Evolutionary conservation across 2,888 invertebrate genomes (phyloP).

Genomic region (Stenoptilia bipunctidactyla): DNA sequence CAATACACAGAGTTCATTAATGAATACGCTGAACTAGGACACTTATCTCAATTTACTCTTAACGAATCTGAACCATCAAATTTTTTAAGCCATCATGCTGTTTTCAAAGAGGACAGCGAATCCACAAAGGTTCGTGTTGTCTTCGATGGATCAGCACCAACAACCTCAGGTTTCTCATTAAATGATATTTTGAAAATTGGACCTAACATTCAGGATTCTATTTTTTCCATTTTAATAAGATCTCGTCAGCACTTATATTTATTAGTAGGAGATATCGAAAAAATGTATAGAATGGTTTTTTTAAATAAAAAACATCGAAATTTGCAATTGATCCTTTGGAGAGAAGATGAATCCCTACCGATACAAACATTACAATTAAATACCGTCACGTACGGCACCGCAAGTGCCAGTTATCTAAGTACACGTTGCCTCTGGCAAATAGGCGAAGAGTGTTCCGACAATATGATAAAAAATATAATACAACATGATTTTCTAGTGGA

Average conservation of each 20-base stretch:
- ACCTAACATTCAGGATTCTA: no score
- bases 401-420: conserved; percentile 12
- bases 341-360: conserved; percentile 3
- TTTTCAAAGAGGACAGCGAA: conserved; percentile 3
- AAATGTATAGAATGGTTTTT: conserved; percentile 2
- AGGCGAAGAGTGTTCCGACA: conserved; percentile 9
- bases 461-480: conserved; percentile 7
- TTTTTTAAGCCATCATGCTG: conserved; percentile 5
- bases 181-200: no score
- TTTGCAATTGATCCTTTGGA: conserved; percentile 6
- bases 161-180: no score
- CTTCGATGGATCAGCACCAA: conserved; percentile 4
- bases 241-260: conserved; percentile 4
- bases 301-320: conserved; percentile 5
- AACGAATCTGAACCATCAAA: not conserved
- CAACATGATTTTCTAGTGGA: conserved; percentile 15
- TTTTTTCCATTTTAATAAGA: conserved; percentile 6
- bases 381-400: conserved; percentile 16
- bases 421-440: conserved; percentile 15
- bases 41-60: conserved; percentile 6
- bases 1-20: conserved; percentile 13
- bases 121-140: conserved; percentile 4
- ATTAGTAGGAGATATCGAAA: conserved; percentile 5
- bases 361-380: conserved; percentile 7
- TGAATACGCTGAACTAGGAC: conserved; percentile 10